A percentile compares a stretch with the other conserved stretches of the same genome.
Conservation (phyloP, 2,113 vertebrate genomes). For the Rhabdomys dilectus region DNA sequence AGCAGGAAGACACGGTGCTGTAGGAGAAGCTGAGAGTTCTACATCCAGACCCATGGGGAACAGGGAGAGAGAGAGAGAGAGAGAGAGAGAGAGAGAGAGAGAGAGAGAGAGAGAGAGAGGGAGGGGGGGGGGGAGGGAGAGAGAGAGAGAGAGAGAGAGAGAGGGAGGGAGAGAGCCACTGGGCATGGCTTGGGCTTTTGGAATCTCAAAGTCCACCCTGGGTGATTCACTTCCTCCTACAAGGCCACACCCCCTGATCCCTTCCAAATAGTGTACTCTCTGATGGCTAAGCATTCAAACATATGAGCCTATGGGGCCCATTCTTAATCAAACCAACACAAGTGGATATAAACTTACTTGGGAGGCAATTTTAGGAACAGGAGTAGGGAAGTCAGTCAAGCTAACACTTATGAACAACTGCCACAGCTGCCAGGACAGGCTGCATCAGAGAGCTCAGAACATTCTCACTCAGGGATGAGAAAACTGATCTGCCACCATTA, state of each 20-base stretch:
- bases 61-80: background rate
- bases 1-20: background rate
- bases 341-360: background rate
- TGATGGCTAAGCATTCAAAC: background rate
- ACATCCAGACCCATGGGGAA: background rate
- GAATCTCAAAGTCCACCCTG: background rate
- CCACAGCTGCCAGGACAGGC: fast-evolving
- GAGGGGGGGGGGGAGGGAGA: too few relatives aligned
- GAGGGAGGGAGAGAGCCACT: too few relatives aligned
- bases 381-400: background rate
- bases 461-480: background rate
- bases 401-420: background rate
- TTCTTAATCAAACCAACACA: background rate
- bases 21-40: background rate
- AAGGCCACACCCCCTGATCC: background rate
- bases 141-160: background rate
- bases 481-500: background rate
- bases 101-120: background rate
- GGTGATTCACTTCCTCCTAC: background rate
- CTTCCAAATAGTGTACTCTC: background rate
- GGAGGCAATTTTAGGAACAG: background rate
- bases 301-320: background rate
- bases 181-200: background rate
- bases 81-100: background rate
- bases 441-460: fast-evolving